These are phyloP conservation scores for Eretmochelys imbricata DNA, from an alignment of 2,113 vertebrate species.

Conservation along the genomic window DNA sequence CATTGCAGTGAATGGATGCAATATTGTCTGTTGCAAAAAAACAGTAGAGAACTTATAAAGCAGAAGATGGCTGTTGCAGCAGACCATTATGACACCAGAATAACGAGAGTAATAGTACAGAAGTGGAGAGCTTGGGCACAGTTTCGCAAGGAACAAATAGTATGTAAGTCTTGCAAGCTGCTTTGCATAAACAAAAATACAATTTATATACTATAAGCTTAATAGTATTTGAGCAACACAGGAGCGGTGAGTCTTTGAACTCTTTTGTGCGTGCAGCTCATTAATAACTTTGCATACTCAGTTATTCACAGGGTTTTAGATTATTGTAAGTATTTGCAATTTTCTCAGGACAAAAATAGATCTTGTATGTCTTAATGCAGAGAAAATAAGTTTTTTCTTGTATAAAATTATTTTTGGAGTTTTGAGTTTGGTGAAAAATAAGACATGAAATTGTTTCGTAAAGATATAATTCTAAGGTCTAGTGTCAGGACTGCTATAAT, in stretches of 20 bases:
- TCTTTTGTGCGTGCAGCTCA: neutral
- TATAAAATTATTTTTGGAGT: neutral
- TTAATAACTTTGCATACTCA: neutral
- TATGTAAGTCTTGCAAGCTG: slow-evolving; percentile 14
- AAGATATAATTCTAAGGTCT: neutral
- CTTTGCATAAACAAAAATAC: neutral
- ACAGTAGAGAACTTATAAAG: neutral
- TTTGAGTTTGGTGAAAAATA: neutral
- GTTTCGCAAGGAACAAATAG: slow-evolving; percentile 5
- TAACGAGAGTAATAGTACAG: slow-evolving; percentile 1
- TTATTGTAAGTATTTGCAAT: neutral
- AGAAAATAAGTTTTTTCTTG: neutral
- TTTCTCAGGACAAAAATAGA: neutral
- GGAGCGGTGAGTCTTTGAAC: neutral
- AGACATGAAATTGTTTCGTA: neutral
- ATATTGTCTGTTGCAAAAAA: slow-evolving; percentile 34
- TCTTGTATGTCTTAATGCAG: neutral
- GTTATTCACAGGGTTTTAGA: neutral
- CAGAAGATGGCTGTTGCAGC: slow-evolving; percentile 25
- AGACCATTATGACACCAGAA: neutral
- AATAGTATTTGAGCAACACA: neutral
- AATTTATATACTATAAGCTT: neutral
- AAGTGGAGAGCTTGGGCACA: slow-evolving; percentile 19
- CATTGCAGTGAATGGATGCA: slow-evolving; percentile 56
- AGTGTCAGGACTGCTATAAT: neutral